Conservation (phyloP, 2,797 vertebrate genomes). For the Okamejei kenojei region DNA sequence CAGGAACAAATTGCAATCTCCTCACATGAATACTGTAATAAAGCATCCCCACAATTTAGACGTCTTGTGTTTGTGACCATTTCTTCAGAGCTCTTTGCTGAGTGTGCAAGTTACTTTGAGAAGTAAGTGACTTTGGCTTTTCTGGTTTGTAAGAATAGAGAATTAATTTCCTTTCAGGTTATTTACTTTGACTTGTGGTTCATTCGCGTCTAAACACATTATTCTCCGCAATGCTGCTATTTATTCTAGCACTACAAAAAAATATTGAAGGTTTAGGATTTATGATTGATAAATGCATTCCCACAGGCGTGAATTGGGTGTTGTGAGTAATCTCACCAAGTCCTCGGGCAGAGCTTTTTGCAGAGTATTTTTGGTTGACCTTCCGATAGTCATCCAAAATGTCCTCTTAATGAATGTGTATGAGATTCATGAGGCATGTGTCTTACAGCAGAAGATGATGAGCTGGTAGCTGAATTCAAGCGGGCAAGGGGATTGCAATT, state of each 20-base stretch:
- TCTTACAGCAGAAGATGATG: neutral
- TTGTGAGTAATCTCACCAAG: neutral
- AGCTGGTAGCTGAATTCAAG: too few relatives aligned
- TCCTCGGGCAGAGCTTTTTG: neutral
- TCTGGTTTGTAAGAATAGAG: neutral
- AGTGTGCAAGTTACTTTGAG: neutral
- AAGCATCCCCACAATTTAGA: conserved; percentile 20
- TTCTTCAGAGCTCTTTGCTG: neutral
- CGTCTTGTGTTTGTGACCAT: conserved; percentile 20
- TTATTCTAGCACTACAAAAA: neutral
- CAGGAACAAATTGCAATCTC: conserved; percentile 31
- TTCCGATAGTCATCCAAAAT: neutral
- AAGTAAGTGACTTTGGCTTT: conserved; percentile 6
- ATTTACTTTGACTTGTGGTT: conserved; percentile 15
- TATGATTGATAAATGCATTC: neutral
- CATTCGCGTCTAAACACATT: neutral
- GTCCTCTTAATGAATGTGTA: neutral
- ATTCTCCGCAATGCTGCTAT: conserved; percentile 1
- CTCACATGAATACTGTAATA: conserved; percentile 30
- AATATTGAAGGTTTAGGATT: neutral
- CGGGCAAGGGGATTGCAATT: neutral
- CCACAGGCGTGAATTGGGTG: neutral
- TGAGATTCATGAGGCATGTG: neutral
- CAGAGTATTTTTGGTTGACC: neutral
- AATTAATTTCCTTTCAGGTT: conserved; percentile 1